These are phyloP conservation scores for Trogon surrucura DNA, from an alignment of 2,113 vertebrate genomes.

Conservation along the genomic window DNA sequence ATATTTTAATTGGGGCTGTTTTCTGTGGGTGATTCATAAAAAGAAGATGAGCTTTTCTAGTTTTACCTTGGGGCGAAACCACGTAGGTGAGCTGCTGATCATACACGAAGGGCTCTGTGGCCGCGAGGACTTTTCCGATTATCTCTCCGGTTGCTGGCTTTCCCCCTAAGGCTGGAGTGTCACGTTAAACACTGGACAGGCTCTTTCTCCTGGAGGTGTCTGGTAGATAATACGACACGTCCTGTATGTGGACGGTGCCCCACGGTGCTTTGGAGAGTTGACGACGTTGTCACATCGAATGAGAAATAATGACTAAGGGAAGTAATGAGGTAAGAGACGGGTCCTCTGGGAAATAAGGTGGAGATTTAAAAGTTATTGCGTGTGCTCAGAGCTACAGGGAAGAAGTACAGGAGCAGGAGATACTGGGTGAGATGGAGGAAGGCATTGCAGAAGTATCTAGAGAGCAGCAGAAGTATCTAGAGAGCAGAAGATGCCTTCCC, in stretches of 20 bases:
- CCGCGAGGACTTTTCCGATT: not conserved
- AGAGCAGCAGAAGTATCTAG: not conserved
- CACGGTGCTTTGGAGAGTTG: not conserved
- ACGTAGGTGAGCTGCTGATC: not conserved
- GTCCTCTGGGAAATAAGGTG: not conserved
- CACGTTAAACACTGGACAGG: not conserved
- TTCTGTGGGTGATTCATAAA: constrained; percentile 43
- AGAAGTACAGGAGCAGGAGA: not conserved
- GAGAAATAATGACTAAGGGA: not conserved
- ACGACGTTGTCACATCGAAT: not conserved
- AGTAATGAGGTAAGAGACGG: not conserved
- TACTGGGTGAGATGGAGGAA: not conserved
- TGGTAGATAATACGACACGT: not conserved
- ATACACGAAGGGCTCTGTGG: accelerated
- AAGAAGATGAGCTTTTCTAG: constrained; percentile 20
- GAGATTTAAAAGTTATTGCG: not conserved
- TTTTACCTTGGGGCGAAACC: not conserved
- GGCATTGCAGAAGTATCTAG: not conserved
- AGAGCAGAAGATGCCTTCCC: not conserved
- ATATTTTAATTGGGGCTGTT: not conserved
- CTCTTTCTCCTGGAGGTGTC: not conserved
- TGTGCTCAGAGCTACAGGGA: not conserved
- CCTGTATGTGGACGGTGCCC: not conserved
- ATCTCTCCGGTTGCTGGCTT: not conserved
- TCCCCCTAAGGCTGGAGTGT: not conserved